Evolutionary conservation across 2,113 vertebrate species (phyloP), one percentile per base, ranked within the genome.

Genomic region (Poicephalus gulielmi): DNA sequence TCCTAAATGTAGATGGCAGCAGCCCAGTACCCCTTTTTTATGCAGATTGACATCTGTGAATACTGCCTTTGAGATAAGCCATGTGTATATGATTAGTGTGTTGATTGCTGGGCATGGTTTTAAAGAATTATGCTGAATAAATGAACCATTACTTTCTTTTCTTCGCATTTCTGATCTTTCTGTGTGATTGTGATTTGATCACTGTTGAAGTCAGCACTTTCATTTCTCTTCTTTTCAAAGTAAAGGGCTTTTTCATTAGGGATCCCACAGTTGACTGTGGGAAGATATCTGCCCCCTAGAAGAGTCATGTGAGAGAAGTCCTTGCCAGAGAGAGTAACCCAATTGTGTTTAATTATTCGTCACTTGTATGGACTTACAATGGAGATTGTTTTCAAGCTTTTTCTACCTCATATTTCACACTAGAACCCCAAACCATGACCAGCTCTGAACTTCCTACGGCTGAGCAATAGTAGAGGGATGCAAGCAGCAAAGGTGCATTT

Each of bases 51-150:
- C n/a, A 23, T 90, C 71, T 77, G 63, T 87, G 88, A 94, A 92
- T 85, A 37, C 68, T 85, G 84, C 76, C 84, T 94, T 92, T 90
- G 82, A 90, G 87, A 41, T n/a, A 59, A 67, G 44, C 87, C 70
- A 43, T 91, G 92, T 76, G 74, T 73, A 27, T 89, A 78, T 68
- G 81, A 89, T 95, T 92, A 92, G 78, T 71, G 76, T 5, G 2
- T 62, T 95, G 57, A 41, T 76, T 85, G 52, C 66, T 87, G 90
- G 79, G 63, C 83, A 75, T 69, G n/a, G 43, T 53, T 94, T 87
- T 93, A 93, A 95, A 88, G 91, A 92, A 64, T 79, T 77, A 76
- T 35, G 10, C 59, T 85, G 82, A 79, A 76, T 84, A 89, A 91
- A 81, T 71, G 86, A 82, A 79, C 62, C 44, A 14, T 57, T 96